These are phyloP conservation scores for Palythoa heliodiscus DNA, from an alignment of 92 coral and sea anemone species.

Conservation along the genomic window DNA sequence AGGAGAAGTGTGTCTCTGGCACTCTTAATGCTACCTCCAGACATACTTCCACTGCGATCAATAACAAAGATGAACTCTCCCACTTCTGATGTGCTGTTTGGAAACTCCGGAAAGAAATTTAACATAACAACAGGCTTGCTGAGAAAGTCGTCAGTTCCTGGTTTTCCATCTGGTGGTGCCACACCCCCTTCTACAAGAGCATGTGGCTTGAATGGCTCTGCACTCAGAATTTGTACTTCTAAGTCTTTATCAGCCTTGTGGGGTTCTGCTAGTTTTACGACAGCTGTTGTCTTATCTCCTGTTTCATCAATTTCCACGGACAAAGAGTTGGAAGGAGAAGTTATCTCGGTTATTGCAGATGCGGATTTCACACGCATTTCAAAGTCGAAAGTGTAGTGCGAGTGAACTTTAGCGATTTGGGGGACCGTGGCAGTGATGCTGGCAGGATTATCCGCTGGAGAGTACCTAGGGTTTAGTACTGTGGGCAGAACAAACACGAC, in stretches of 20 bases:
- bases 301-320: slow-evolving; percentile 54
- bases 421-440: slow-evolving; percentile 40
- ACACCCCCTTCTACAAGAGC: slow-evolving; percentile 62
- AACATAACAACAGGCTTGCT: slow-evolving; percentile 67
- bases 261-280: slow-evolving; percentile 51
- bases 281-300: slow-evolving; percentile 57
- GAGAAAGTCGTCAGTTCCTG: slow-evolving; percentile 58
- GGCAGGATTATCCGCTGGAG: slow-evolving; percentile 58
- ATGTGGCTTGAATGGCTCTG: slow-evolving; percentile 55
- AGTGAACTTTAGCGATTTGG: slow-evolving; percentile 42
- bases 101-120: slow-evolving; percentile 78
- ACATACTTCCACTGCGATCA: slow-evolving; percentile 86
- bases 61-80: slow-evolving; percentile 80
- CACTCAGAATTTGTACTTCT: slow-evolving; percentile 54
- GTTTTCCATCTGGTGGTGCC: slow-evolving; percentile 3
- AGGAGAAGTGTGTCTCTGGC: slow-evolving; percentile 74
- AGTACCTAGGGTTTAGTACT: slow-evolving; percentile 77
- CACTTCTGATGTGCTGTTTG: slow-evolving; percentile 62
- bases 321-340: slow-evolving; percentile 65
- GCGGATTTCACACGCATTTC: slow-evolving; percentile 73
- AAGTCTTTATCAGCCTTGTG: slow-evolving; percentile 58
- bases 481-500: slow-evolving; percentile 74
- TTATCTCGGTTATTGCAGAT: slow-evolving; percentile 62
- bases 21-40: slow-evolving; percentile 57
- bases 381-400: slow-evolving; percentile 60